Base-by-base conservation (phyloP, 2,113 vertebrate genomes). In the Condylura cristata region DNA sequence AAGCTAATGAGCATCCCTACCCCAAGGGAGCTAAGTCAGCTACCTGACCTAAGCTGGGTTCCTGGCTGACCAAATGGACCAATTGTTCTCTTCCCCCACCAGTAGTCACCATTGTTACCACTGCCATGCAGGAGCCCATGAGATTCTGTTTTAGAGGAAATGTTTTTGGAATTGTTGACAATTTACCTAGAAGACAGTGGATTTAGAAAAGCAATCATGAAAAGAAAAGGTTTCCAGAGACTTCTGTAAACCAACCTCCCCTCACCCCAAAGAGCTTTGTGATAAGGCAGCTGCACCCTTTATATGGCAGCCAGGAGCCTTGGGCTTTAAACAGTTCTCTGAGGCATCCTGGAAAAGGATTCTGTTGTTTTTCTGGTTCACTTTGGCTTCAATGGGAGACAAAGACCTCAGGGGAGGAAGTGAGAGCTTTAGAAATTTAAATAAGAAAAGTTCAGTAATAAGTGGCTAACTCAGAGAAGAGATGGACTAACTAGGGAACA, bases 301-400 rank as follows among this genome's bases (percentile, higher is more conserved):
- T 16, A 0, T 20, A 20, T 10, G 28, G 6, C 58, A 6, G 39
- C 65, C 39, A 7, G 48, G 28, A 48, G 44, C 74, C 30, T 48
- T 32, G 48, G 44, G 51, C 20, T 24, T 17, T n/a, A 20, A 41
- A 20, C 1, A 63, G 34, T 78, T 20, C 65, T 20, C 24, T 83
- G 95, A 83, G 93, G 78, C 90, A 65, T 79, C 28, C 65, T 84
- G 34, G 88, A 37, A 78, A 88, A 79, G 41, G 72, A 39, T 66
- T 66, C 53, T 51, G 22, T 28, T 76, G 44, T 70, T 28, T 93
- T 13, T 78, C 56, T 66, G 74, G 61, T 81, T 95, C 51, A 0
- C 32, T 46, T 30, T 92, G 72, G 89, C 74, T 81, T 68, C 92
- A 74, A 84, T 71, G 80, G 81, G 58, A 92, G 72, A 76, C 82